phyloP scores from a whole-genome alignment of 2,888 invertebrate species.

The Chrysolina americana region DNA sequence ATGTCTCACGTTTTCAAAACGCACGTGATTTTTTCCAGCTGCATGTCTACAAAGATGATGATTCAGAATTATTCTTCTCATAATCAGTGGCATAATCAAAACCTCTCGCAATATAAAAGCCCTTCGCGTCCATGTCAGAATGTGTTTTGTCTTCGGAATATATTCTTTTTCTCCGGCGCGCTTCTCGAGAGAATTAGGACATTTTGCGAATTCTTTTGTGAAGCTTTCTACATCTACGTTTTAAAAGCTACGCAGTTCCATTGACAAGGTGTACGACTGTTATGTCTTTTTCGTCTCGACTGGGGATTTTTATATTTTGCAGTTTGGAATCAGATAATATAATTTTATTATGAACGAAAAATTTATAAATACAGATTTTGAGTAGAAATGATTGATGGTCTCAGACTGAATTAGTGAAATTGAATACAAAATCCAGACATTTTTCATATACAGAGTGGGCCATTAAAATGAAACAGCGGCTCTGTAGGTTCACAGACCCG shows the following conservation, averaged over 20 bases:
- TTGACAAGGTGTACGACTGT: background rate
- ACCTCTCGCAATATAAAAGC: background rate
- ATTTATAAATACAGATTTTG: too few species aligned
- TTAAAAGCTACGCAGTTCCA: background rate
- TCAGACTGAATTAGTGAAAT: too few species aligned
- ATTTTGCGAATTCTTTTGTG: conserved; percentile 13
- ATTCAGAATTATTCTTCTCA: background rate
- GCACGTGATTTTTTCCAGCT: background rate
- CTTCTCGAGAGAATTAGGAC: background rate
- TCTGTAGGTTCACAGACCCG: too few species aligned
- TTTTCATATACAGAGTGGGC: too few species aligned
- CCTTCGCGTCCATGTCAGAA: background rate
- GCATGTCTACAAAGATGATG: background rate
- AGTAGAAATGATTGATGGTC: too few species aligned
- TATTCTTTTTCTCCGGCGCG: background rate
- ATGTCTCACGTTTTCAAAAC: background rate
- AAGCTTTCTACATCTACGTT: background rate
- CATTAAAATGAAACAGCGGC: too few species aligned
- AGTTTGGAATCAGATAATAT: background rate
- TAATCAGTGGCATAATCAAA: conserved; percentile 13
- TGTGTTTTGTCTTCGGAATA: conserved; percentile 14
- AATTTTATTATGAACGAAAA: too few species aligned
- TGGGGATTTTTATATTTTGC: background rate
- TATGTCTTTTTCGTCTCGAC: background rate
- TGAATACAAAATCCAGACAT: too few species aligned